phyloP scores from a whole-genome alignment of 2,888 invertebrate genomes.

The Drosophila siamana region DNA sequence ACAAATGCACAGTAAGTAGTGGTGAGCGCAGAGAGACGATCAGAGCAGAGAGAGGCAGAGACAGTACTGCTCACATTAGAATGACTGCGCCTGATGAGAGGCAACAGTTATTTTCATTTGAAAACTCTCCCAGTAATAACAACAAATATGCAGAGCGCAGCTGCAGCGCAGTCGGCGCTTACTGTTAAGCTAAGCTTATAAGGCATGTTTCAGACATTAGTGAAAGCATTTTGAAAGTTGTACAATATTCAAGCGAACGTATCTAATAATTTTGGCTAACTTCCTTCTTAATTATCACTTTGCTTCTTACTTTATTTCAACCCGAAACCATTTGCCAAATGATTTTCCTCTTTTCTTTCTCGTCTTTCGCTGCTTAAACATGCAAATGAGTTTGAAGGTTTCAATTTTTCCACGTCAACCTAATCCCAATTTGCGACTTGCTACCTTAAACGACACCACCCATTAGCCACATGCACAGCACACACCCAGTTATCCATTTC shows the following conservation, averaged over 20 bases:
- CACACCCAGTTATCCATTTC: conserved; percentile 46
- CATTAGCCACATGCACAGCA: conserved; percentile 19
- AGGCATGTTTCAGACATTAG: not conserved
- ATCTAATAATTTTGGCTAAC: not conserved
- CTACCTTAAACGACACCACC: conserved; percentile 8
- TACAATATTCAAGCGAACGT: not conserved
- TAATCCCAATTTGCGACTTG: conserved; percentile 23
- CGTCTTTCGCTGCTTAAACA: conserved; percentile 11
- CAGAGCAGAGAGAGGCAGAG: not conserved
- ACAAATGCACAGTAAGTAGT: not conserved
- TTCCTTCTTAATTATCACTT: not conserved
- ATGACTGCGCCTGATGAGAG: not conserved
- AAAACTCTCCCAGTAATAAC: not conserved
- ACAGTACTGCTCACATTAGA: not conserved
- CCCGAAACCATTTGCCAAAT: not conserved
- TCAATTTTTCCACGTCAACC: conserved; percentile 37
- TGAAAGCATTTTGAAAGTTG: not conserved
- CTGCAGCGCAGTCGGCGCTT: no score
- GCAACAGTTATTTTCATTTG: not conserved
- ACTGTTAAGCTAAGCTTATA: not conserved
- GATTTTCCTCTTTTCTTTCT: not conserved
- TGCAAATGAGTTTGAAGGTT: conserved; percentile 31
- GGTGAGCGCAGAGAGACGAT: not conserved
- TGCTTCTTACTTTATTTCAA: not conserved
- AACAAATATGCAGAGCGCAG: not conserved